Base-by-base conservation (phyloP, 2,113 vertebrate species). In the Pyrgilauda ruficollis region DNA sequence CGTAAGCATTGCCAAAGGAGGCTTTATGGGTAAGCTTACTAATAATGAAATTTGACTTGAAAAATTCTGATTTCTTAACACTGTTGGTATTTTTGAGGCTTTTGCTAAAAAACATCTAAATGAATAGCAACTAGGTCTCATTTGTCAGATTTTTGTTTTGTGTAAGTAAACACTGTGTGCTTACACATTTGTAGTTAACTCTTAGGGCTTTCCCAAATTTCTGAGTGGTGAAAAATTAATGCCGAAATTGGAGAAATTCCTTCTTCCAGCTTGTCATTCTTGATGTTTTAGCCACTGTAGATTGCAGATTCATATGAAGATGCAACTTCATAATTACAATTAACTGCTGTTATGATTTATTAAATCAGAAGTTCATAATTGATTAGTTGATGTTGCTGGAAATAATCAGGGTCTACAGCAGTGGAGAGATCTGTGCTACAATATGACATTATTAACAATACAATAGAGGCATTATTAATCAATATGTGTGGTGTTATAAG, bases 1-100 rank as follows among this genome's bases (percentile, higher is more conserved):
- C 22, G 98, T 99, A 92, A 99, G 99, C 98, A 99, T 99, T 85
- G 99, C 99, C 70, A 99, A 99, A 98, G 99, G 99, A 94, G 99
- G 99, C 69, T 99, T 99, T 96, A 99, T 99, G 99, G 99, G 99
- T 99, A 97, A 99, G 99, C 22, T 97, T 90, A 81, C 80, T 95
- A 80, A 75, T 93, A 74, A 80, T 47, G 15, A 72, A 24, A 56
- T 96, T 96, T 84, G 53, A 7, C 73, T 61, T 91, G 33, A 96
- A 35, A 88, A 87, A 83, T 50, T 24, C 52, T 50, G 11, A 0
- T 59, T 7, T 58, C 5, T 82, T 86, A 56, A 61, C 0, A 0
- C 13, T 66, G 4, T 66, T 87, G 39, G 11, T 52, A 23, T 37
- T 91, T 73, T 62, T 46, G 70, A 80, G n/a, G 3, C 14, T 91